phyloP scores from a whole-genome alignment of 2,888 invertebrate species.

The Aspidapion aeneum region DNA sequence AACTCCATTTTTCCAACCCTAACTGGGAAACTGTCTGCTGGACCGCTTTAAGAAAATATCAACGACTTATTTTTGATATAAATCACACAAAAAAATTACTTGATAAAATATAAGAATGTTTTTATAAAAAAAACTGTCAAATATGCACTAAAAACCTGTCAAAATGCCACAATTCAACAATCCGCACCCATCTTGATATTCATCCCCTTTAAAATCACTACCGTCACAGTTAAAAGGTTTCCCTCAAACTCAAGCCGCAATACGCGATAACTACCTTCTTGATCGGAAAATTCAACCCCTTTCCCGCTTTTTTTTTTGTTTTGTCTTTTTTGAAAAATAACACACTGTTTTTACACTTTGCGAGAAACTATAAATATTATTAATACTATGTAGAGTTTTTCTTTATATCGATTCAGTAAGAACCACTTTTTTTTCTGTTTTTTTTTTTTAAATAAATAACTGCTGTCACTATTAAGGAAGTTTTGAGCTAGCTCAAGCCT shows the following conservation, averaged over 20 bases:
- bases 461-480: too few relatives aligned
- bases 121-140: not conserved
- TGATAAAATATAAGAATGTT: not conserved
- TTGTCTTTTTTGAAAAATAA: not conserved
- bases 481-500: too few relatives aligned
- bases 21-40: conserved; percentile 7
- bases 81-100: not conserved
- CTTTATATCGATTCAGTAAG: too few relatives aligned
- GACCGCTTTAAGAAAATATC: not conserved
- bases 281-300: not conserved
- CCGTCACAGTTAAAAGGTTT: not conserved
- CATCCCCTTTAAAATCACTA: not conserved
- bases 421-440: too few relatives aligned
- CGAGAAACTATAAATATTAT: too few relatives aligned
- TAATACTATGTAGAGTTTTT: too few relatives aligned
- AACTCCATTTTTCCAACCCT: conserved; percentile 49
- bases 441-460: too few relatives aligned
- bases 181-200: not conserved
- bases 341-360: too few relatives aligned
- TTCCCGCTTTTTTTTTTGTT: not conserved
- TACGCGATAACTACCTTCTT: too few relatives aligned
- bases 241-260: not conserved
- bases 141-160: not conserved
- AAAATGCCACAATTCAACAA: not conserved
- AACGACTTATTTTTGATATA: not conserved